Evolutionary conservation across 2,113 vertebrate genomes (phyloP).

Genomic region (Grallaria varia): DNA sequence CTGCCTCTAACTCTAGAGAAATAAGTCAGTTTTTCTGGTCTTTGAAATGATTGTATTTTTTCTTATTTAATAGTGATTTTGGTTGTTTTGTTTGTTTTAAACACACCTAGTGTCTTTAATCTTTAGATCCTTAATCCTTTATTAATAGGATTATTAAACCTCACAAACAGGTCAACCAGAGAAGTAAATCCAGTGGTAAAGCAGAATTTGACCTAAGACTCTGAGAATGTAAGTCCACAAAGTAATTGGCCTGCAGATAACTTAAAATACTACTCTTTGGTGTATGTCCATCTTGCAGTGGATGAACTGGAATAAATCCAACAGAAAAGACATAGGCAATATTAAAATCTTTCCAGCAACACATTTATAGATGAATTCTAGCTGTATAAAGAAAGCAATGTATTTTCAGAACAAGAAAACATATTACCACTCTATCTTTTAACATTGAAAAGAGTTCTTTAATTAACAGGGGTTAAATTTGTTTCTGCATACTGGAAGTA

Average conservation of each 20-base stretch:
- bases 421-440: neutral
- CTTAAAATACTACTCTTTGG: neutral
- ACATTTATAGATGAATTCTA: neutral
- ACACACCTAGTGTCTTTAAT: neutral
- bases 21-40: rapidly evolving
- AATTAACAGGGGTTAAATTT: neutral
- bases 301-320: neutral
- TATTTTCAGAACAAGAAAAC: neutral
- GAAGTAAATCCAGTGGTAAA: neutral
- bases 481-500: neutral
- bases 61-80: neutral
- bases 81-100: neutral
- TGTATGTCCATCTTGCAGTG: neutral
- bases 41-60: neutral
- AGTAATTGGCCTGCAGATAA: neutral
- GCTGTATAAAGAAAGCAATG: neutral
- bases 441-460: neutral
- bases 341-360: neutral
- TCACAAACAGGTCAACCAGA: neutral
- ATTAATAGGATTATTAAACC: neutral
- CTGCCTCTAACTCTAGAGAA: neutral
- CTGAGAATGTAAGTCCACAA: neutral
- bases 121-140: neutral
- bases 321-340: neutral
- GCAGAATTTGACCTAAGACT: neutral